phyloP scores from a whole-genome alignment of 2,888 invertebrate species.

The Lasioglossum figueresi region DNA sequence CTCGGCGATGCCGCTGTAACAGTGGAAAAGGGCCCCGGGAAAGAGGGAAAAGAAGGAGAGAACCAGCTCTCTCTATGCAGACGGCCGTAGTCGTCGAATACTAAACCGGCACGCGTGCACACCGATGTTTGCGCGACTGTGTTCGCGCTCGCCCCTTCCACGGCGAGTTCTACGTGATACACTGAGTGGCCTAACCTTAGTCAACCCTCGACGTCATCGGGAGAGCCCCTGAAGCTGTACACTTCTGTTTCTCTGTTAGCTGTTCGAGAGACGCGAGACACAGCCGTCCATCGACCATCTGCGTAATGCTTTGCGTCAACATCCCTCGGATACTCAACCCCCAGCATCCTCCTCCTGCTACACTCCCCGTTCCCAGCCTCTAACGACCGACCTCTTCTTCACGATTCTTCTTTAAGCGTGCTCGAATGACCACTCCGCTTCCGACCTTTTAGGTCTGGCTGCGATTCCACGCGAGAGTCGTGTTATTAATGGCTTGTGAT shows the following conservation, averaged over 20 bases:
- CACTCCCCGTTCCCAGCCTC: neutral
- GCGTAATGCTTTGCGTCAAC: conserved; percentile 78
- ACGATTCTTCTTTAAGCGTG: conserved; percentile 48
- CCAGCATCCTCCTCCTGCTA: neutral
- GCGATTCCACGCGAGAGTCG: conserved; percentile 13
- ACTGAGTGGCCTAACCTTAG: conserved; percentile 75
- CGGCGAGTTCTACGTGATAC: conserved; percentile 54
- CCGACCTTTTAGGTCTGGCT: conserved; percentile 35
- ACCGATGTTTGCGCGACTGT: conserved; percentile 59
- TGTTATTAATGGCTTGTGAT: conserved; percentile 53
- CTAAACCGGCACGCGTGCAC: conserved; percentile 47
- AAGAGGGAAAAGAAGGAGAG: neutral
- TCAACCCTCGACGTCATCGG: conserved; percentile 76
- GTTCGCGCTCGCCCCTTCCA: conserved; percentile 40
- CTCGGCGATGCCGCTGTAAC: conserved; percentile 48
- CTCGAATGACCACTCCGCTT: conserved; percentile 58
- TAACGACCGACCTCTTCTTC: conserved; percentile 23
- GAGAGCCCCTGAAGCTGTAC: conserved; percentile 66
- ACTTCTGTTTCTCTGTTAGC: conserved; percentile 64
- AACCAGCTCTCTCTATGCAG: conserved; percentile 8
- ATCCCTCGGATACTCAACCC: conserved; percentile 57
- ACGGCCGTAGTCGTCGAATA: conserved; percentile 20
- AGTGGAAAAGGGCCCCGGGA: conserved; percentile 35
- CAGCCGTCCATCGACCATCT: conserved; percentile 72
- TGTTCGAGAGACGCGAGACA: conserved; percentile 64